Percentiles rank a stretch among this genome's conserved stretches.
These are phyloP conservation scores for Rhagoletis zephyria DNA, from an alignment of 1,140 invertebrate species.

Conservation along the genomic window DNA sequence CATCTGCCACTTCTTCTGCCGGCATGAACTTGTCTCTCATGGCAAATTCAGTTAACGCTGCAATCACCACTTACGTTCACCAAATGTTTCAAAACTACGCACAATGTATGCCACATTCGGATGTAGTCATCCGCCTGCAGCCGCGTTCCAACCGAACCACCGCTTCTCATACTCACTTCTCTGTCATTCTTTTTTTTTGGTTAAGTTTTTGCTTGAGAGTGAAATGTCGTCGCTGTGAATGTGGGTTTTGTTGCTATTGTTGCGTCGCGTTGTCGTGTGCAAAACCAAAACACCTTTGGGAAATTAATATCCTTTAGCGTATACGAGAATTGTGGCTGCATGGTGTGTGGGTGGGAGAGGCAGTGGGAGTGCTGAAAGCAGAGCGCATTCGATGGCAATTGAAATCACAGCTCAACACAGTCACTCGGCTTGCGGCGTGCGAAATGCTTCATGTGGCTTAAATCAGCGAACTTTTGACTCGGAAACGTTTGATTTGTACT, in stretches of 20 bases:
- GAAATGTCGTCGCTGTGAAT: not conserved
- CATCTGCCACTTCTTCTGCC: not conserved
- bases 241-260: not conserved
- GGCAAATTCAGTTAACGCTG: not conserved
- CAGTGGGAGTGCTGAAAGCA: not conserved
- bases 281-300: slow-evolving; percentile 67
- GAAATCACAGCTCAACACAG: not conserved
- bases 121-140: not conserved
- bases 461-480: not conserved
- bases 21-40: not conserved
- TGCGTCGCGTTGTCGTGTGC: slow-evolving; percentile 54
- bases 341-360: too few species aligned
- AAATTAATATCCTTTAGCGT: slow-evolving; percentile 69
- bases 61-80: slow-evolving; percentile 1
- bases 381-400: not conserved
- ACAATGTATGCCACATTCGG: not conserved
- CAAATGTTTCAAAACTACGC: not conserved
- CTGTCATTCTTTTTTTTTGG: not conserved
- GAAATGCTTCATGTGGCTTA: not conserved
- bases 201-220: not conserved
- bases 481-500: not conserved
- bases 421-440: not conserved
- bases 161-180: not conserved
- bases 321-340: not conserved
- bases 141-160: not conserved